These are phyloP conservation scores for Ornithoptera priamus DNA, from an alignment of 2,888 invertebrate genomes.

Conservation along the genomic window DNA sequence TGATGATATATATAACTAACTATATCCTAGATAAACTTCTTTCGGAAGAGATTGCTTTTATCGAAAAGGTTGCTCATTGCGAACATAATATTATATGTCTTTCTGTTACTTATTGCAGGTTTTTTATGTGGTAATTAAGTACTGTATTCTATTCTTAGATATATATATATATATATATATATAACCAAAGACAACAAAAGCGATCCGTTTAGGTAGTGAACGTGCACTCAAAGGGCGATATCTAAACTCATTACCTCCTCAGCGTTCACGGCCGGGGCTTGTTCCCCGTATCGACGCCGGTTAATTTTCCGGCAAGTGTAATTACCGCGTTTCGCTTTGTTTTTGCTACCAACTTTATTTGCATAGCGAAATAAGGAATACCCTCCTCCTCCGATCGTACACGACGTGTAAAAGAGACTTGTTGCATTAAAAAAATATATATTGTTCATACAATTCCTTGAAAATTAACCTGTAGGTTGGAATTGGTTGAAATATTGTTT, in stretches of 20 bases:
- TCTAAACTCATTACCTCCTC: constrained; percentile 67
- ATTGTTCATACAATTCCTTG: too few relatives aligned
- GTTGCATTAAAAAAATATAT: neutral
- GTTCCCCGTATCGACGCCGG: constrained; percentile 73
- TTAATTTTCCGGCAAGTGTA: constrained; percentile 78
- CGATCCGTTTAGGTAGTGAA: constrained; percentile 40
- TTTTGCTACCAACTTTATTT: constrained; percentile 79
- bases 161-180: neutral
- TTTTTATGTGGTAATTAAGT: neutral
- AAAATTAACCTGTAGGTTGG: too few relatives aligned
- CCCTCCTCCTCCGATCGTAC: constrained; percentile 49
- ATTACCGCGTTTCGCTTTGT: constrained; percentile 77
- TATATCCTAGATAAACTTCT: too few relatives aligned
- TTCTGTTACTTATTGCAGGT: neutral
- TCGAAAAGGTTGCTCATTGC: too few relatives aligned
- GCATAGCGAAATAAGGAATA: constrained; percentile 68
- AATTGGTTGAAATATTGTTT: too few relatives aligned
- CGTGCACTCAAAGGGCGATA: constrained; percentile 62
- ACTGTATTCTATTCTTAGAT: neutral
- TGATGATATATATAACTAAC: too few relatives aligned
- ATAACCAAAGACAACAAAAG: constrained; percentile 3
- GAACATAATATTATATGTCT: too few relatives aligned
- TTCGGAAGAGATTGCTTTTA: too few relatives aligned
- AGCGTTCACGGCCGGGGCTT: constrained; percentile 55
- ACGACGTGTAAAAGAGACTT: constrained; percentile 44